These are phyloP conservation scores for Drosophila melanogaster DNA, from an alignment of 1,140 invertebrate genomes.

Conservation along the genomic window Release_6_plus_ISO1_MT NC_004354.4:8756001-8756500, in stretches of 20 bases:
- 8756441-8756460: too few relatives aligned
- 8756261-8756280: not conserved
- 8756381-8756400: not conserved
- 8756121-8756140: conserved; percentile 70
- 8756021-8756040: conserved; percentile 13
- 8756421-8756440: too few relatives aligned
- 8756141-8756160: conserved; percentile 73
- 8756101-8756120: conserved; percentile 7
- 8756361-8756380: not conserved
- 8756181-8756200: conserved; percentile 28
- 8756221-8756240: conserved; percentile 21
- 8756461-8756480: not conserved
- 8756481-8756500: not conserved
- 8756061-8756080: not conserved
- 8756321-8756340: not conserved
- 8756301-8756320: not conserved
- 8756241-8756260: not conserved
- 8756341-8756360: not conserved
- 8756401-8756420: not conserved
- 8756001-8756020: conserved; percentile 70
- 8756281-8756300: too few relatives aligned
- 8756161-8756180: conserved; percentile 78
- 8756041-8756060: not conserved
- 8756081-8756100: not conserved
- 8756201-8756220: conserved; percentile 43